Evolutionary conservation across 2,797 vertebrate species (phyloP).

Genomic region (Lutjanus campechanus): DNA sequence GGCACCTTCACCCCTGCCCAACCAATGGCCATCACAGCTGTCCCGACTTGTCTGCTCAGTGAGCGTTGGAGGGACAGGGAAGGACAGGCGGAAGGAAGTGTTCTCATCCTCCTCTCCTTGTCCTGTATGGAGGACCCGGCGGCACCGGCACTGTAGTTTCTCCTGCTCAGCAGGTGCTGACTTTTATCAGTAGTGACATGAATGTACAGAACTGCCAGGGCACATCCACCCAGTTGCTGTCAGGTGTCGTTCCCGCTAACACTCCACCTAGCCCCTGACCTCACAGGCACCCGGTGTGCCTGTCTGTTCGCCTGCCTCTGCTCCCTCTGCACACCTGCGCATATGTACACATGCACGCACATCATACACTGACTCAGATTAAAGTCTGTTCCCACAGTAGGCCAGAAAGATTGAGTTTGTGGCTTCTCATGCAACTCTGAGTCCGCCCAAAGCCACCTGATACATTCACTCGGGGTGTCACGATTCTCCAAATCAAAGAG

Average conservation of each 20-base stretch:
- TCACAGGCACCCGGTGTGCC: constrained; percentile 75
- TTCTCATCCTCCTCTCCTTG: constrained; percentile 65
- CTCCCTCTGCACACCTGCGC: constrained; percentile 63
- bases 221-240: constrained; percentile 78
- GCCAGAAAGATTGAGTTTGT: constrained; percentile 28
- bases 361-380: constrained; percentile 29
- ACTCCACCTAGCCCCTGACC: constrained; percentile 83
- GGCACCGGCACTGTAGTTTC: constrained; percentile 65
- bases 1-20: constrained; percentile 69
- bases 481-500: too few species aligned
- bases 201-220: constrained; percentile 85
- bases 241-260: constrained; percentile 84
- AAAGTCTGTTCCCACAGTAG: constrained; percentile 35
- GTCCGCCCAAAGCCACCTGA: constrained; percentile 31
- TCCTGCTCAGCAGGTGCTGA: constrained; percentile 76
- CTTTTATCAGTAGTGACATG: constrained; percentile 82
- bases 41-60: constrained; percentile 75
- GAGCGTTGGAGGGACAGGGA: constrained; percentile 72
- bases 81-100: constrained; percentile 80
- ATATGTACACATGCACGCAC: constrained; percentile 47
- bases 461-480: neutral
- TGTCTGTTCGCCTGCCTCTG: constrained; percentile 62
- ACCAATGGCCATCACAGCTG: constrained; percentile 70
- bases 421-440: constrained; percentile 16
- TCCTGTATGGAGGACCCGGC: constrained; percentile 70